These are phyloP conservation scores for Poeciliopsis presidionis DNA, from an alignment of 2,797 vertebrate genomes.

Conservation along the genomic window DNA sequence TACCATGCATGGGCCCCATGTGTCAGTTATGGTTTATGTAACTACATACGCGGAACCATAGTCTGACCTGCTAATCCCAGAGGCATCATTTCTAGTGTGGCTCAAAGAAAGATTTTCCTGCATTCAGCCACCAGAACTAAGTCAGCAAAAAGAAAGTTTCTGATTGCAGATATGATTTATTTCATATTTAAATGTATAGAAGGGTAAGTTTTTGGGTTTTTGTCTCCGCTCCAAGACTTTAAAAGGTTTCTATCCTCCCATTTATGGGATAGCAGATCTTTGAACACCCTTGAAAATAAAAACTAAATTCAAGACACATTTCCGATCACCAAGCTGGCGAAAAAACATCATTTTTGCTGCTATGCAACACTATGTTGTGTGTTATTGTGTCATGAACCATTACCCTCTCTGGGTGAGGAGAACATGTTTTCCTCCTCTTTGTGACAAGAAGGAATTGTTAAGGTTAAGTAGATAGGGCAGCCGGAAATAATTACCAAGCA, in stretches of 20 bases:
- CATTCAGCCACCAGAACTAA: slow-evolving; percentile 24
- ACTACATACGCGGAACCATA: slow-evolving; percentile 55
- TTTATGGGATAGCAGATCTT: neutral
- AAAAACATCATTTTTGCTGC: slow-evolving; percentile 32
- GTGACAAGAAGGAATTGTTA: slow-evolving; percentile 86
- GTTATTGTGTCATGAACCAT: slow-evolving; percentile 70
- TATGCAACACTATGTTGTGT: slow-evolving; percentile 48
- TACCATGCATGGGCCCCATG: slow-evolving; percentile 61
- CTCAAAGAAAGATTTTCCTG: slow-evolving; percentile 54
- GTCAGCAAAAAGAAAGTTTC: slow-evolving; percentile 33
- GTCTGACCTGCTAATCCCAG: slow-evolving; percentile 59
- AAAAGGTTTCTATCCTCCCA: slow-evolving; percentile 12
- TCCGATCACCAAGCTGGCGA: slow-evolving; percentile 27
- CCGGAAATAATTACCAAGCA: slow-evolving; percentile 90
- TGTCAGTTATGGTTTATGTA: slow-evolving; percentile 70
- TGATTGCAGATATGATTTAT: slow-evolving; percentile 45
- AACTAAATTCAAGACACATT: slow-evolving; percentile 15
- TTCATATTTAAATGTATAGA: slow-evolving; percentile 12
- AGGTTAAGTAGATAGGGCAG: slow-evolving; percentile 91
- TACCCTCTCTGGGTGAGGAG: slow-evolving; percentile 66
- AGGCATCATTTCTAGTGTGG: slow-evolving; percentile 56
- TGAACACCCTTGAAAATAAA: slow-evolving; percentile 24
- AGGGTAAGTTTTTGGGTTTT: slow-evolving; percentile 29
- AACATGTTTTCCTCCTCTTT: slow-evolving; percentile 76
- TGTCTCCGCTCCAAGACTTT: slow-evolving; percentile 16